Evolutionary conservation across 2,797 vertebrate species (phyloP), one percentile per base, ranked within the genome.

Genomic region (Fundulus diaphanus): DNA sequence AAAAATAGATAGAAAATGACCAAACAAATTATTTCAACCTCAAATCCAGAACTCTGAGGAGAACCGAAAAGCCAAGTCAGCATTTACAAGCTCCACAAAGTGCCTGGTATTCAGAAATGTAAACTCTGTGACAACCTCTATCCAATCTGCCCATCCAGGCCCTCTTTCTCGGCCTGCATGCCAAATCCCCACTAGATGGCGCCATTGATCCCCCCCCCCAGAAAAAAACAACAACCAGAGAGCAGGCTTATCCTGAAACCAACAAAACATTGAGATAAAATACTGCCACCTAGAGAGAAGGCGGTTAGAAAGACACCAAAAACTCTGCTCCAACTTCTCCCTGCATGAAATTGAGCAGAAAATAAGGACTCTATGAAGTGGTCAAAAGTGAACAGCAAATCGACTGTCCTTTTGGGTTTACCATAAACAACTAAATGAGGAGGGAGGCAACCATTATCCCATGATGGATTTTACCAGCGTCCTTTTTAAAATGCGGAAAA

Each of bases 381-480:
- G 2, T 16, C 20, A 49, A 33, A 69, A 29, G 31, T 69, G 9
- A 44, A 70, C 48, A 57, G 22, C 44, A 49, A n/a, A 72, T 73
- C 5, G n/a, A 56, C 18, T 75, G 48, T 70, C n/a, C 1, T 69
- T 68, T 78, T 33, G 46, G 44, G 22, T 46, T 7, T 72, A 29
- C 37, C 5, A 70, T 11, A 70, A 27, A 56, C 20, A 57, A 70
- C 51, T 78, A 40, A 57, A 31, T 59, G 70, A 85, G 44, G 82
- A 86, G 83, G 94, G 96, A 95, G 95, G 96, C 97, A 98, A 97
- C 97, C 97, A 97, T 98, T 98, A 98, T 96, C 96, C 88, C 92
- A 88, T 92, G 87, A 94, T 95, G 94, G 93, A 89, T 35, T 89
- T 89, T 92, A 94, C 76, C 75, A 59, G 63, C 86, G 86, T 92